These are phyloP conservation scores for Aspidiotus destructor DNA, from an alignment of 2,888 invertebrate species.

Conservation along the genomic window DNA sequence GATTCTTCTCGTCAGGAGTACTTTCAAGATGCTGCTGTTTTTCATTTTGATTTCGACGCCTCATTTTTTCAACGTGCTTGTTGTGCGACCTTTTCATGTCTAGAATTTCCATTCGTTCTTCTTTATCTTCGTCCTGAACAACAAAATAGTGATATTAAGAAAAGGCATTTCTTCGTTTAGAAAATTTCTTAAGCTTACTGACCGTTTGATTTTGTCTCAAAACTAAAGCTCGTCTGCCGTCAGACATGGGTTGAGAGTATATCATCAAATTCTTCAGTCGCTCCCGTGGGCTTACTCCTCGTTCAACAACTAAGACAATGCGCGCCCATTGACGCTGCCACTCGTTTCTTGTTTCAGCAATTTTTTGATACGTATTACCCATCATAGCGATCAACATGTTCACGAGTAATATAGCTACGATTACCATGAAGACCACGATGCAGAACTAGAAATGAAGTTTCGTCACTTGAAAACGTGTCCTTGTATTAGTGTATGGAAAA, in stretches of 20 bases:
- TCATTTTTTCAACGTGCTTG: conserved; percentile 61
- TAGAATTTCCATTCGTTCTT: conserved; percentile 85
- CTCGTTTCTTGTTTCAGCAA: conserved; percentile 92
- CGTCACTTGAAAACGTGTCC: too few relatives aligned
- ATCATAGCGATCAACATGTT: conserved; percentile 99
- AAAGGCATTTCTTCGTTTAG: background rate
- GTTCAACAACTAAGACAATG: conserved; percentile 91
- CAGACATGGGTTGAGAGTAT: conserved; percentile 92
- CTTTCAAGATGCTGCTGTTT: conserved; percentile 10
- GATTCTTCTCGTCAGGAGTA: background rate
- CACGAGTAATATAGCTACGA: conserved; percentile 86
- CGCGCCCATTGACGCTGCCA: conserved; percentile 98
- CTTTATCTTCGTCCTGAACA: conserved; percentile 76
- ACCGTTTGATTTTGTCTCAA: conserved; percentile 81
- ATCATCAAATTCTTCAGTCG: conserved; percentile 72
- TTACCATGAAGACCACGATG: conserved; percentile 95
- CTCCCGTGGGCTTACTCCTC: conserved; percentile 87
- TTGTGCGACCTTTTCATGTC: conserved; percentile 84
- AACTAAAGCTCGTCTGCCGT: conserved; percentile 73
- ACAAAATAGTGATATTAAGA: background rate
- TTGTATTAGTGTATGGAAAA: too few relatives aligned
- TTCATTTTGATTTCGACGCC: conserved; percentile 31
- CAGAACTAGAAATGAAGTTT: conserved; percentile 50
- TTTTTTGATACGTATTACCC: conserved; percentile 98
- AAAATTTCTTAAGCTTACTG: conserved; percentile 39